These are phyloP conservation scores for Ectemnius cavifrons DNA, from an alignment of 2,888 invertebrate genomes.

Conservation along the genomic window DNA sequence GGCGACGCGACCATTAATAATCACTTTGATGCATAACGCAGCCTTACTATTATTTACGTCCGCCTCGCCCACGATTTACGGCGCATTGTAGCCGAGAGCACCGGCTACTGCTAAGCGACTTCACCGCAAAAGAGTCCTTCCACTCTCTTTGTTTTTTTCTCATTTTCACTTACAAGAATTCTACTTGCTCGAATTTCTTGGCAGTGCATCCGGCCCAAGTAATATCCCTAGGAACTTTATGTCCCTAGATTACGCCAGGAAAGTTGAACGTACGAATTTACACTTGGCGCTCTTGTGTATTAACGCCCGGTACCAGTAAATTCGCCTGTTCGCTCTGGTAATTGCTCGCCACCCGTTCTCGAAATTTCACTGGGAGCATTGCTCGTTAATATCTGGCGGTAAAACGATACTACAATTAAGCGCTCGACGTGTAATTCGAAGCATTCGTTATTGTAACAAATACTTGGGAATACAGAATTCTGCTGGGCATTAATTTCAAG, in stretches of 20 bases:
- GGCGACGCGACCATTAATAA: slow-evolving; percentile 74
- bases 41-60: slow-evolving; percentile 71
- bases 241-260: neutral
- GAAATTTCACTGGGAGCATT: neutral
- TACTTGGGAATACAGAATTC: too few species aligned
- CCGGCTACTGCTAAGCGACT: slow-evolving; percentile 29
- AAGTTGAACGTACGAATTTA: too few species aligned
- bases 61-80: slow-evolving; percentile 67
- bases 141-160: slow-evolving; percentile 21
- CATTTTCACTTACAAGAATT: slow-evolving; percentile 10
- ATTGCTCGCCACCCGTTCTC: neutral
- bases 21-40: slow-evolving; percentile 74
- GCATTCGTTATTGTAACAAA: too few species aligned
- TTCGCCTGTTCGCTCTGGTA: too few species aligned
- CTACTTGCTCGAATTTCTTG: slow-evolving; percentile 23
- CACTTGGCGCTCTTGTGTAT: too few species aligned
- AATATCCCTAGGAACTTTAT: neutral
- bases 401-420: neutral
- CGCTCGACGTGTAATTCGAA: too few species aligned
- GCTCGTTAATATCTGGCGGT: too few species aligned
- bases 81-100: slow-evolving; percentile 62
- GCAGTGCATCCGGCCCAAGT: neutral
- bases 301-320: too few species aligned
- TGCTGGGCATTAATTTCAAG: too few species aligned
- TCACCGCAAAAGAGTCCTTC: slow-evolving; percentile 27